These are phyloP conservation scores for Altica lythri DNA, from an alignment of 2,888 invertebrate genomes.

Conservation along the genomic window DNA sequence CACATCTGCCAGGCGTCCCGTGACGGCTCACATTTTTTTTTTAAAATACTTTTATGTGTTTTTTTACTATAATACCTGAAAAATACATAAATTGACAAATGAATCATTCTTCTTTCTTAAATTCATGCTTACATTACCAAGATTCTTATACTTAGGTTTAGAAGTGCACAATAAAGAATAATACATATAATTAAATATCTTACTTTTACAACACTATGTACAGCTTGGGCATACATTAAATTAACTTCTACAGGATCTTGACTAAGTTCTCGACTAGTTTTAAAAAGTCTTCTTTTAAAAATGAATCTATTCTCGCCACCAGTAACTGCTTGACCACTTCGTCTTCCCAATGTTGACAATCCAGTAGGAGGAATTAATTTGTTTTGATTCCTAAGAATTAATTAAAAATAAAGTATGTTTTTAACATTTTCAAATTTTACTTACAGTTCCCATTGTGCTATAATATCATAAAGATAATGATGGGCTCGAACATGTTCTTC, in stretches of 20 bases:
- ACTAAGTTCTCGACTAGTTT: constrained; percentile 84
- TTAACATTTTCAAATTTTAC: constrained; percentile 44
- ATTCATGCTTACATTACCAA: too few relatives aligned
- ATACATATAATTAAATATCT: too few relatives aligned
- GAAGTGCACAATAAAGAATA: too few relatives aligned
- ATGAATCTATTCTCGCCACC: constrained; percentile 91
- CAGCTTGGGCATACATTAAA: constrained; percentile 92
- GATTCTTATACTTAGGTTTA: too few relatives aligned
- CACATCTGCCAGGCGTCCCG: too few relatives aligned
- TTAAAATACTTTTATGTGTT: too few relatives aligned
- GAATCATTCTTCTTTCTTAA: too few relatives aligned
- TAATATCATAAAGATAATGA: constrained; percentile 91
- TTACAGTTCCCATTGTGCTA: constrained; percentile 92
- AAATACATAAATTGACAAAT: too few relatives aligned
- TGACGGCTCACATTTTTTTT: too few relatives aligned
- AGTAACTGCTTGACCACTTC: constrained; percentile 68
- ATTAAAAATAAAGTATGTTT: background rate
- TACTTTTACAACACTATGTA: constrained; percentile 93
- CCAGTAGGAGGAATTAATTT: constrained; percentile 52
- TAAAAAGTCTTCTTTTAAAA: constrained; percentile 88
- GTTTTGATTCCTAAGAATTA: constrained; percentile 50
- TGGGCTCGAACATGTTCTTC: constrained; percentile 91
- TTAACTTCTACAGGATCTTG: constrained; percentile 96
- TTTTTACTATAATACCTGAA: too few relatives aligned
- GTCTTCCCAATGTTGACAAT: constrained; percentile 59